These are phyloP conservation scores for Atta colombica DNA, from an alignment of 1,140 invertebrate species.

Conservation along the genomic window DNA sequence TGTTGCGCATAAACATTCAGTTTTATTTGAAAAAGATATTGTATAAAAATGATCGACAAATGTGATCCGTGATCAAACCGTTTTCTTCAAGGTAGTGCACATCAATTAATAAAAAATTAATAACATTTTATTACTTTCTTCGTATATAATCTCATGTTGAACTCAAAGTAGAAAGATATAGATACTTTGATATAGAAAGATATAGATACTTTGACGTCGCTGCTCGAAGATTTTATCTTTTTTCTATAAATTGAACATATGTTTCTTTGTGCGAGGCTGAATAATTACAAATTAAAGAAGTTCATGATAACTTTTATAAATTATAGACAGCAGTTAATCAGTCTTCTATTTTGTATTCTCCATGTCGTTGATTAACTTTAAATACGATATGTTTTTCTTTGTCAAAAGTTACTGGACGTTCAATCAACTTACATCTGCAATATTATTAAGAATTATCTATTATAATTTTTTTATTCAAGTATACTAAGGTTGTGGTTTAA, in stretches of 20 bases:
- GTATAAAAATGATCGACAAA: constrained; percentile 42
- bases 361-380: constrained; percentile 27
- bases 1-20: constrained; percentile 29
- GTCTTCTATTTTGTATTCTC: constrained; percentile 19
- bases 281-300: constrained; percentile 33
- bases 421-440: constrained; percentile 35
- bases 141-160: neutral
- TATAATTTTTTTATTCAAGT: constrained; percentile 12
- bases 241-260: constrained; percentile 1
- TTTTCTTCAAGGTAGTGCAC: constrained; percentile 5
- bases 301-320: constrained; percentile 1
- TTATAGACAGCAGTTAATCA: constrained; percentile 41
- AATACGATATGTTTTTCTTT: constrained; percentile 39
- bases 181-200: constrained; percentile 12
- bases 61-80: neutral
- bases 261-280: constrained; percentile 1
- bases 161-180: constrained; percentile 28
- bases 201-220: neutral
- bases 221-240: constrained; percentile 1
- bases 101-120: constrained; percentile 19
- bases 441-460: constrained; percentile 28
- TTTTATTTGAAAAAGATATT: neutral
- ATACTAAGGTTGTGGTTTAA: neutral
- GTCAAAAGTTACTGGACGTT: neutral
- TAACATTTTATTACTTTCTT: constrained; percentile 21